A percentile compares a stretch with the other conserved stretches of the same genome.
Evolutionary conservation across 1,140 invertebrate genomes (phyloP).

Genomic region (Drosophila sp.): DNA sequence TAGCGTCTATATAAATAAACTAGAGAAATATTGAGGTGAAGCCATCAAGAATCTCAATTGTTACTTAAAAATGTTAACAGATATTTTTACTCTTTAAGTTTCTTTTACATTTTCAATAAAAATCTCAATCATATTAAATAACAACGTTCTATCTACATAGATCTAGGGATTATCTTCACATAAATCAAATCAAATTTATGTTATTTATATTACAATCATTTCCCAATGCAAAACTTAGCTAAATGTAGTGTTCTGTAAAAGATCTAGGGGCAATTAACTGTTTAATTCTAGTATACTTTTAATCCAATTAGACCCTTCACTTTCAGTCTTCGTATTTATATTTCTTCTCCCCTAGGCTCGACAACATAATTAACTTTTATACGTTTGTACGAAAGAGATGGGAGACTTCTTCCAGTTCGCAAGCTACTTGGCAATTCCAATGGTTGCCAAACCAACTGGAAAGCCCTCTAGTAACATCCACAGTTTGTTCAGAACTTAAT

Average conservation of each 20-base stretch:
- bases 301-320: conserved; percentile 29
- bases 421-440: conserved; percentile 19
- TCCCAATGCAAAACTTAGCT: not conserved
- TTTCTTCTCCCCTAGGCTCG: not conserved
- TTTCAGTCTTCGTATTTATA: not conserved
- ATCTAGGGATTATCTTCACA: too few species aligned
- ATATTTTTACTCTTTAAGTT: too few species aligned
- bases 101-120: too few species aligned
- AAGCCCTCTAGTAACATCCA: conserved; percentile 35
- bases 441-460: conserved; percentile 47
- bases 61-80: too few species aligned
- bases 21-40: too few species aligned
- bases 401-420: conserved; percentile 8
- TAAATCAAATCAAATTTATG: not conserved
- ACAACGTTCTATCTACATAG: too few species aligned
- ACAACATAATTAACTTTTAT: conserved; percentile 16
- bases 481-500: conserved; percentile 52
- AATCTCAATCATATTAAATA: too few species aligned
- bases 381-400: conserved; percentile 6
- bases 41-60: too few species aligned
- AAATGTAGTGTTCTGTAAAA: not conserved
- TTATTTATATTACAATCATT: too few species aligned
- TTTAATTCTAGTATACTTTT: conserved; percentile 18
- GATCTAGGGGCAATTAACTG: not conserved
- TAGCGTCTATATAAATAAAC: too few species aligned